Conservation (phyloP, 2,797 vertebrate species). For the Phoeniculus purpureus region DNA sequence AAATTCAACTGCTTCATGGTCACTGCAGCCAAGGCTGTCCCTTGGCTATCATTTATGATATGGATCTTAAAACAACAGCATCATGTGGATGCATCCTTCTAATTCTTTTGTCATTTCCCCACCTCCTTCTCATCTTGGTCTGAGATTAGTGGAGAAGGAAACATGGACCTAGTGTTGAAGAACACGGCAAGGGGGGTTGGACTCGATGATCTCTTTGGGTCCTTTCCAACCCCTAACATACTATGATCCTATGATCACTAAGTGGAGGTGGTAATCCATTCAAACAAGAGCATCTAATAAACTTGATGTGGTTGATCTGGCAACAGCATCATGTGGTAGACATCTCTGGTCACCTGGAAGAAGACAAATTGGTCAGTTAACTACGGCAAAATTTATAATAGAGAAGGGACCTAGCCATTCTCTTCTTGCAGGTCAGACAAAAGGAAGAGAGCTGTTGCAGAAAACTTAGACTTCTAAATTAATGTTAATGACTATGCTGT, state of each 20-base stretch:
- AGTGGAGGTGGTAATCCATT: neutral
- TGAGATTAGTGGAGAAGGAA: neutral
- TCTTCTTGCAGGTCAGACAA: neutral
- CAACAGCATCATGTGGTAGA: neutral
- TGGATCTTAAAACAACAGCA: neutral
- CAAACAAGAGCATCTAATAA: neutral
- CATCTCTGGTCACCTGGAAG: neutral
- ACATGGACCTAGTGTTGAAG: neutral
- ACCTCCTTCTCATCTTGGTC: fast-evolving
- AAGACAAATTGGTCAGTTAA: neutral
- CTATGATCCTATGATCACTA: too few species aligned
- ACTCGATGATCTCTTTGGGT: too few species aligned
- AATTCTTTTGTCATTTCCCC: neutral
- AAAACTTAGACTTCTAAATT: neutral
- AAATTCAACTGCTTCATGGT: too few species aligned
- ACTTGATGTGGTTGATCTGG: neutral
- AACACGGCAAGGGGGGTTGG: too few species aligned
- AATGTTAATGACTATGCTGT: fast-evolving
- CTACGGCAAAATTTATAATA: neutral
- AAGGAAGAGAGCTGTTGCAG: neutral
- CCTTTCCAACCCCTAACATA: too few species aligned
- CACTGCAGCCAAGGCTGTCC: too few species aligned
- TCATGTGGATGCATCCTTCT: neutral
- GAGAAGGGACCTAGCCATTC: fast-evolving
- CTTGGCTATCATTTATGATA: neutral